phyloP scores from a whole-genome alignment of 2,113 vertebrate species.

The Nettapus auritus region DNA sequence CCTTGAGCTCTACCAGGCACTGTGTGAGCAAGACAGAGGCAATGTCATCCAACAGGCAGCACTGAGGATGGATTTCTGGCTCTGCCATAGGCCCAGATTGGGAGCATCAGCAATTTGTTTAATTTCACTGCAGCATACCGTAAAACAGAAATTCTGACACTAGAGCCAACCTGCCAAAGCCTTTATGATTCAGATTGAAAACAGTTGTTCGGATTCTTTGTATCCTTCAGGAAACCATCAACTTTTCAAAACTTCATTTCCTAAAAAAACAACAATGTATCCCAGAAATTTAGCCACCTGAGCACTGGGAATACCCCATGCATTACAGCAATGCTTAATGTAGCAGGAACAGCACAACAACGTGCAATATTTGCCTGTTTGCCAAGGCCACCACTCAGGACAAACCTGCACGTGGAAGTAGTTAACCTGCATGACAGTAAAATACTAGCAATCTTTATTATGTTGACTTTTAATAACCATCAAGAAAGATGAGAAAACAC shows the following conservation, averaged over 20 bases:
- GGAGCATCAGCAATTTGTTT: neutral
- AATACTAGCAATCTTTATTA: neutral
- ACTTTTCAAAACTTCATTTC: neutral
- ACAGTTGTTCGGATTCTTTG: neutral
- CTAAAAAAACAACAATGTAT: neutral
- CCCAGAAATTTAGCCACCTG: neutral
- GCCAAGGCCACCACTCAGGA: neutral
- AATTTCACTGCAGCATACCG: neutral
- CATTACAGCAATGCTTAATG: neutral
- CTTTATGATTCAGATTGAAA: neutral
- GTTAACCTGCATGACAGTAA: conserved; percentile 14
- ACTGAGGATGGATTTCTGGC: neutral
- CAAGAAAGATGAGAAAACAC: conserved; percentile 13
- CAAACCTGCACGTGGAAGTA: neutral
- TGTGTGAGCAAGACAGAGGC: neutral
- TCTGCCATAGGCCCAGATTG: neutral
- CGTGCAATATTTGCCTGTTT: neutral
- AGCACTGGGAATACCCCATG: neutral
- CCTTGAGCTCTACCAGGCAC: neutral
- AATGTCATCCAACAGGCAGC: neutral
- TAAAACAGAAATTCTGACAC: neutral
- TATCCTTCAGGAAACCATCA: neutral
- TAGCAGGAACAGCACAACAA: neutral
- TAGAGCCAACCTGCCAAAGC: neutral
- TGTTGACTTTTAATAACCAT: conserved; percentile 25